Evolutionary conservation across 2,113 vertebrate species (phyloP).

Genomic region (Prionailurus viverrinus): DNA sequence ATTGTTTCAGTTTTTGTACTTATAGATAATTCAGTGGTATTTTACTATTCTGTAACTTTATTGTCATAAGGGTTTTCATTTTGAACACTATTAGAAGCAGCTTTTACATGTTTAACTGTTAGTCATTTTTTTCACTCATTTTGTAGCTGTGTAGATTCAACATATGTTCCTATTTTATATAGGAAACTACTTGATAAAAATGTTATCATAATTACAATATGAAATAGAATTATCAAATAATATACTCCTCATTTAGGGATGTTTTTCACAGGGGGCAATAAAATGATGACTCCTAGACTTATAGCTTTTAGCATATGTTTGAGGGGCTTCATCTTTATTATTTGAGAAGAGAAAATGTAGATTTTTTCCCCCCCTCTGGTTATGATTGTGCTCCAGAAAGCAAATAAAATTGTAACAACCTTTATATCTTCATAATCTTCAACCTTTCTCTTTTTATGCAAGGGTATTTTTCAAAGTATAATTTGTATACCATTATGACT

Average conservation of each 20-base stretch:
- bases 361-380: background rate
- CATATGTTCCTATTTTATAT: background rate
- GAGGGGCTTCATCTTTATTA: background rate
- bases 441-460: background rate
- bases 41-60: slow-evolving; percentile 50
- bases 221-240: background rate
- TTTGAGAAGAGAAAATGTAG: background rate
- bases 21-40: background rate
- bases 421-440: background rate
- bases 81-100: background rate
- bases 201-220: background rate
- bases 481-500: background rate
- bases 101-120: background rate
- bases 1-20: background rate
- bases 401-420: background rate
- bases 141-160: background rate
- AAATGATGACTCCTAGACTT: background rate
- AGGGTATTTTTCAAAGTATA: background rate
- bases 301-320: background rate
- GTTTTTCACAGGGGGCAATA: background rate
- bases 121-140: background rate
- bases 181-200: slow-evolving; percentile 10
- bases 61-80: background rate
- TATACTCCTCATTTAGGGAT: background rate
- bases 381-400: background rate